phyloP scores from a whole-genome alignment of 2,888 invertebrate species.

The Exephanes ischioxanthus region DNA sequence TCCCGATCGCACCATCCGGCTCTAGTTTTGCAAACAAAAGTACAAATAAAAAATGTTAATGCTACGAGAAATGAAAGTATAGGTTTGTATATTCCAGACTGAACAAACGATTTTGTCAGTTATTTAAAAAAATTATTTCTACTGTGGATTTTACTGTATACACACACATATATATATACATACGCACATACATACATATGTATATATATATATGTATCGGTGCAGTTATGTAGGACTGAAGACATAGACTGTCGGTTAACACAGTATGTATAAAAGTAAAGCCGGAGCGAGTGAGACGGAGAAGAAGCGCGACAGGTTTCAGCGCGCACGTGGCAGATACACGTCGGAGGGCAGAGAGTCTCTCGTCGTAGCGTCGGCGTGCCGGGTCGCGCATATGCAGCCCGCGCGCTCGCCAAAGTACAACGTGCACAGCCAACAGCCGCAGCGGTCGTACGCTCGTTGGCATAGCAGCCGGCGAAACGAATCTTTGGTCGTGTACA shows the following conservation, averaged over 20 bases:
- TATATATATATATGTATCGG: conserved; percentile 15
- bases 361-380: conserved; percentile 61
- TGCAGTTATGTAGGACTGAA: conserved; percentile 5
- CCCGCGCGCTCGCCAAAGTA: conserved; percentile 56
- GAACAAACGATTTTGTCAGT: too few species aligned
- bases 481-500: conserved; percentile 49
- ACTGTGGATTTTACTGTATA: too few species aligned
- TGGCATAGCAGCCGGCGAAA: conserved; percentile 54
- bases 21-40: too few species aligned
- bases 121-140: too few species aligned
- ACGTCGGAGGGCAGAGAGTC: conserved; percentile 61
- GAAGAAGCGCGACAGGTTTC: conserved; percentile 79
- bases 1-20: too few species aligned
- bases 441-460: conserved; percentile 15
- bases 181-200: background rate
- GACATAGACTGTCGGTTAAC: background rate
- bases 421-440: conserved; percentile 19
- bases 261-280: background rate
- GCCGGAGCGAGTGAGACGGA: conserved; percentile 49
- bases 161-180: conserved; percentile 8
- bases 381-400: conserved; percentile 35
- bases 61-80: too few species aligned
- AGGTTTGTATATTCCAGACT: too few species aligned
- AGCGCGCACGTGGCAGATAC: conserved; percentile 72
- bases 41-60: too few species aligned